A percentile compares a stretch with the other conserved stretches of the same genome.
Evolutionary conservation across 2,113 vertebrate species (phyloP).

Genomic region (Pyrgilauda ruficollis): DNA sequence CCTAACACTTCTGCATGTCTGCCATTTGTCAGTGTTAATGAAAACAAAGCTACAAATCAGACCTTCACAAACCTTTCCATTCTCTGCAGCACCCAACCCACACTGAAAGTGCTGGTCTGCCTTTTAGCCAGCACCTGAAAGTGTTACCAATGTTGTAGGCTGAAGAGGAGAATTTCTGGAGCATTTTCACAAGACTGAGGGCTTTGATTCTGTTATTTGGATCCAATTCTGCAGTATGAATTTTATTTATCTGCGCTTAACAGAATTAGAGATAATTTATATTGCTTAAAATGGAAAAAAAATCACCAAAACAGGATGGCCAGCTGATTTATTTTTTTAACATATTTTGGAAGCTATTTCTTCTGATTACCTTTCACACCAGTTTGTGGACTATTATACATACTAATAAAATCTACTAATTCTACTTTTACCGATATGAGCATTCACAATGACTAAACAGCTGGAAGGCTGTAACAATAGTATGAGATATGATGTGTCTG

Average conservation of each 20-base stretch:
- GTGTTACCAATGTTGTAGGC: rapidly evolving
- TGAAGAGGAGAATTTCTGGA: neutral
- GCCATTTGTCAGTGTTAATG: neutral
- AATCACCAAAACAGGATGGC: neutral
- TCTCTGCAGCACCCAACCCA: rapidly evolving
- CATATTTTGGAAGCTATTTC: neutral
- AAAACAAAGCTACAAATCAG: neutral
- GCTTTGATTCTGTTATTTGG: neutral
- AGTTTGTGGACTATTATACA: neutral
- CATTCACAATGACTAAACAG: neutral
- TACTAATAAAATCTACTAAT: neutral
- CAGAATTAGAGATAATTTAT: neutral
- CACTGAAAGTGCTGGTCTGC: neutral
- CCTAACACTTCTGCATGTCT: neutral
- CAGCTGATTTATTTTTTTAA: neutral
- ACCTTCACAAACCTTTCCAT: neutral
- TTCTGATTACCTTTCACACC: neutral
- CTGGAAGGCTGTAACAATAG: neutral
- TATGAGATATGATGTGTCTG: rapidly evolving
- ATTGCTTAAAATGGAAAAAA: neutral
- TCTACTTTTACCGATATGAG: neutral
- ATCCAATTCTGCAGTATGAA: neutral
- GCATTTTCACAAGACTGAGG: neutral
- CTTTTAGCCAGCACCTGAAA: neutral
- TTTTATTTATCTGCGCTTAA: neutral